A percentile compares a stretch with the other conserved stretches of the same genome.
phyloP scores from a whole-genome alignment of 2,113 vertebrate species.

The Lophochroa leadbeateri region DNA sequence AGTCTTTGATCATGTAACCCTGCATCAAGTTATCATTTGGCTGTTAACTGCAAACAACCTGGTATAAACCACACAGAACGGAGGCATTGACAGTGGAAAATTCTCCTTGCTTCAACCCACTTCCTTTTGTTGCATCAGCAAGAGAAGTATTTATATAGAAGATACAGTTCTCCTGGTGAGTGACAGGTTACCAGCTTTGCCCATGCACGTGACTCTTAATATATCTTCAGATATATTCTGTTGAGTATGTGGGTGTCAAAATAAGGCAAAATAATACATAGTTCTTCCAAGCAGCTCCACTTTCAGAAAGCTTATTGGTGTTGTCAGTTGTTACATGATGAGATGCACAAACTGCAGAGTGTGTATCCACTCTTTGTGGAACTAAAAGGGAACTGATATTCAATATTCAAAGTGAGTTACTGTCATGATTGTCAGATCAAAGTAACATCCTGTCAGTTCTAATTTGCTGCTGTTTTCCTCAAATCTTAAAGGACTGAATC shows the following conservation, averaged over 20 bases:
- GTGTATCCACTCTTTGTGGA: neutral
- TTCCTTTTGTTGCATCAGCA: conserved; percentile 6
- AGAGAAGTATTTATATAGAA: neutral
- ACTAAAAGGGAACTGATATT: neutral
- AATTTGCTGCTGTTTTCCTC: neutral
- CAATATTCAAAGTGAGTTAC: neutral
- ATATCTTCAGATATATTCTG: neutral
- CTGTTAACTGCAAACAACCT: neutral
- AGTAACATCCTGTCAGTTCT: conserved; percentile 2
- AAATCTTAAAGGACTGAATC: neutral
- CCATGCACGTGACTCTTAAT: neutral
- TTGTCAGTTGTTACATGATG: neutral
- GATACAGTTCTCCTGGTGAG: neutral
- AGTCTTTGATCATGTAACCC: neutral
- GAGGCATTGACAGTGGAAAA: neutral
- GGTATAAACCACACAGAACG: neutral
- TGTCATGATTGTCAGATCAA: neutral
- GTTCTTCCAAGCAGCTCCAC: neutral
- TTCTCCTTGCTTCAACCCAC: neutral
- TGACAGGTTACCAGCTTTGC: conserved; percentile 4
- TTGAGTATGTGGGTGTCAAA: conserved; percentile 9
- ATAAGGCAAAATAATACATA: neutral
- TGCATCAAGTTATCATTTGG: neutral
- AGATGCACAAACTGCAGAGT: neutral
- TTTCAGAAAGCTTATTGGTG: neutral